Evolutionary conservation across 2,888 invertebrate species (phyloP).

Genomic region (Smittia aterrima): DNA sequence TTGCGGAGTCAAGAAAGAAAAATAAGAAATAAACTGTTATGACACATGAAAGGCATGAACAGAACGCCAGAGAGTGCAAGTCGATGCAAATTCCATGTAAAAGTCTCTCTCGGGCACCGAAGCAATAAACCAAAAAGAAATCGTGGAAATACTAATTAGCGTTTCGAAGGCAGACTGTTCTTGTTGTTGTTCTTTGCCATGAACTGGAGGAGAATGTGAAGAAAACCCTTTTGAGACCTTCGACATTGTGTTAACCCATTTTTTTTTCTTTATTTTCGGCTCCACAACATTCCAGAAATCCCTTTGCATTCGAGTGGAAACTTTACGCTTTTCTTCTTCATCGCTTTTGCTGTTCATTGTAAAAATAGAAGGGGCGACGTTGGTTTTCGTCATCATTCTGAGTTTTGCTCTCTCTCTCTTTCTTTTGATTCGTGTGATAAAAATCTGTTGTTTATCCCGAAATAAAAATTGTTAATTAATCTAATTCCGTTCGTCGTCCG

Average conservation of each 20-base stretch:
- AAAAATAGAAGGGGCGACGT: background rate
- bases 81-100: conserved; percentile 13
- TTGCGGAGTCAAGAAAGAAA: background rate
- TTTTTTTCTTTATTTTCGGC: conserved; percentile 1
- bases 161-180: background rate
- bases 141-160: conserved; percentile 32
- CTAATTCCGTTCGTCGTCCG: conserved; percentile 17
- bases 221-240: background rate
- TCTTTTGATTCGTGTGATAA: background rate
- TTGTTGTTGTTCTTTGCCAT: too few species aligned
- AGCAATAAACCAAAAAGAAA: conserved; percentile 33
- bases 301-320: background rate
- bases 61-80: background rate
- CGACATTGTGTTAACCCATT: conserved; percentile 6
- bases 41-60: conserved; percentile 4
- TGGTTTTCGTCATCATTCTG: background rate
- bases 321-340: background rate
- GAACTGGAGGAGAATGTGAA: background rate
- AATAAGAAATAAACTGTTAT: background rate
- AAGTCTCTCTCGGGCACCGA: background rate
- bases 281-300: background rate
- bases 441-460: conserved; percentile 18
- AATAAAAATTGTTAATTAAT: conserved; percentile 21
- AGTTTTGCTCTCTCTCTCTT: background rate
- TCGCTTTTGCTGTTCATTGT: background rate